Evolutionary conservation across 2,888 invertebrate species (phyloP), one percentile per base, ranked within the genome.

Genomic region (Epinotia ramella): DNA sequence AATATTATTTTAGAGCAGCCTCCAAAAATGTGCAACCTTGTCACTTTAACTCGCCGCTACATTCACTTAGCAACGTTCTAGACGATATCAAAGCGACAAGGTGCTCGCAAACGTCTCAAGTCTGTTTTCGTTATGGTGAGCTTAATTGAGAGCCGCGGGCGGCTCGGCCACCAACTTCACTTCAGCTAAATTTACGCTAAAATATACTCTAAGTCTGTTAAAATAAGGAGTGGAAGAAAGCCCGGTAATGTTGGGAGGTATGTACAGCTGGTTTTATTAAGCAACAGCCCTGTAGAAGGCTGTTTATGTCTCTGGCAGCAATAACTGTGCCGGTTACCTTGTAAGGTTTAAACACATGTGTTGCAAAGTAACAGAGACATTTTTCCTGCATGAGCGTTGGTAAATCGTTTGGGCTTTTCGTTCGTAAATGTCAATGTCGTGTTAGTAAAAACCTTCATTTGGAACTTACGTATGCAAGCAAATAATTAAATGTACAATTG

Each of bases 71-170:
- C 44, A 18, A 24, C 46, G 2, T 44, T 24, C 49, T 69, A 59
- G 44, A 13, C 56, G 46, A 44, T 69, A 59, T 69, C 44, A 69
- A 69, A 59, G 59, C 59, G 68, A 69, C 68, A 69, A 44, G 68
- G 68, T 69, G 46, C 68, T 59, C 57, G 59, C 68, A 60, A 68
- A 59, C 68, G 68, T 69, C 68, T 69, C 59, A 59, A 69, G 68
- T 69, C 68, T 69, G 59, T 69, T 69, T 69, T 69, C 68, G 68
- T 69, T 69, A 69, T 59, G 59, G 68, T 20, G 59, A 59, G 68
- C 68, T 69, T 69, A 69, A 69, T 69, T 69, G 68, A 69, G 68
- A 69, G 68, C 68, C 68, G 59, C 68, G 59, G 68, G 68, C 68
- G 57, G 20, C 59, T 46, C 44, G 24, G 0, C 16, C 20, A 44